Base-by-base conservation (phyloP, 2,888 invertebrate species). In the Cheilosia pagana region DNA sequence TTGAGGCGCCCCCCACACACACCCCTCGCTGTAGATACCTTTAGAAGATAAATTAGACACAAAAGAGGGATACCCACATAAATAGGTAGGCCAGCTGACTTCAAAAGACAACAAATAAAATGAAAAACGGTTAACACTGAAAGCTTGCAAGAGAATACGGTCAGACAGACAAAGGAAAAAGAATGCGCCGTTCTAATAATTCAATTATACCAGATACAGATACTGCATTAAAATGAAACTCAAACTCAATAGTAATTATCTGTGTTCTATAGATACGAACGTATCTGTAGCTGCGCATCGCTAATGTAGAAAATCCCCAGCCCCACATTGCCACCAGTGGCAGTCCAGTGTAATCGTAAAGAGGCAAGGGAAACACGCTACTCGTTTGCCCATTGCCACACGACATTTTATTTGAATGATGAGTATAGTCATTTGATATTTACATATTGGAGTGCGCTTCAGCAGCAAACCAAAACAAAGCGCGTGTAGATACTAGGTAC, bases 351-450 rank as follows among this genome's bases (percentile, higher is more conserved):
- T 23, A 50, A n/a, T n/a, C n/a, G n/a, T n/a, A n/a, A n/a, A n/a
- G 4, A 50, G 50, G 48, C 41, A 41, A 83, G 83, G 79, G 68
- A 83, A 79, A 83, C 59, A 79, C 65, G 53, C 57, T 63, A 65
- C 70, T 70, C 63, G 45, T 45, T 57, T 70, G 63, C 63, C 48
- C 74, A 79, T 74, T 83, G 83, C 82, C 83, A 74, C 83, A 83
- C 68, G 74, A 79, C 83, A 79, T 55, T 74, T 83, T 65, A 63
- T 74, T 79, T 83, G 59, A 70, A 70, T 65, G 79, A 83, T 83
- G 79, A 79, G 70, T 70, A 57, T 65, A 72, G 74, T 78, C 68
- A 68, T 83, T 78, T 78, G 74, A 83, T 78, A 83, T 78, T 83
- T 78, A 63, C 77, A 81, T 70, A 59, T 31, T 65, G n/a, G 57